phyloP scores from a whole-genome alignment of 2,113 vertebrate species.

The Fregetta grallaria region DNA sequence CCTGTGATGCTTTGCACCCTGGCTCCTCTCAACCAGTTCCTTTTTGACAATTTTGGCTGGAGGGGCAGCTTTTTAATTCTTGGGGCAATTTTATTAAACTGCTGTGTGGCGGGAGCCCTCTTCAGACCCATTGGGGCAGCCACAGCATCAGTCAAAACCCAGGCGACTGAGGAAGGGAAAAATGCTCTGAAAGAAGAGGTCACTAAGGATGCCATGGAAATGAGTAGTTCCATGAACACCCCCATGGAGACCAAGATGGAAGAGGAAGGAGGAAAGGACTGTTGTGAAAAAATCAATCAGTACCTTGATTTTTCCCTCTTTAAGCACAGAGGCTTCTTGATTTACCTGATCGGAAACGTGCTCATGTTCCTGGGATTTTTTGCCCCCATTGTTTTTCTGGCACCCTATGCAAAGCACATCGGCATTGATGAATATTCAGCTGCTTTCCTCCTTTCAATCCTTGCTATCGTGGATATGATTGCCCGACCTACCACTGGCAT shows the following conservation, averaged over 20 bases:
- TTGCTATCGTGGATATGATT: slow-evolving; percentile 81
- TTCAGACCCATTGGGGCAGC: slow-evolving; percentile 75
- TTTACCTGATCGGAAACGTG: slow-evolving; percentile 80
- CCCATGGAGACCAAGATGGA: not conserved
- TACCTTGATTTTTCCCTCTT: slow-evolving; percentile 82
- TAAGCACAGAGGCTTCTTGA: slow-evolving; percentile 81
- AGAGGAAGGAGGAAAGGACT: slow-evolving; percentile 31
- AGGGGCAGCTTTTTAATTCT: slow-evolving; percentile 84
- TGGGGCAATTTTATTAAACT: slow-evolving; percentile 80
- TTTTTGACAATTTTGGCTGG: slow-evolving; percentile 81
- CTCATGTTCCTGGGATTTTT: slow-evolving; percentile 83
- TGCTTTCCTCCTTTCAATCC: slow-evolving; percentile 79
- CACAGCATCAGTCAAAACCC: not conserved
- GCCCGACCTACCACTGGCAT: slow-evolving; percentile 75
- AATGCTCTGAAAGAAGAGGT: not conserved
- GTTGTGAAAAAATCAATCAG: slow-evolving; percentile 59
- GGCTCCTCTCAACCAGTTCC: slow-evolving; percentile 80
- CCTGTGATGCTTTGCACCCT: slow-evolving; percentile 79
- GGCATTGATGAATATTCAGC: slow-evolving; percentile 79
- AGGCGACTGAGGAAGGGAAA: not conserved
- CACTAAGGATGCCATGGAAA: not conserved
- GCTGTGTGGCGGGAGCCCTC: slow-evolving; percentile 83
- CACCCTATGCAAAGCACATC: slow-evolving; percentile 74
- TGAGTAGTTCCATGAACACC: not conserved
- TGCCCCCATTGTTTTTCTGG: slow-evolving; percentile 82